Percentiles rank a stretch among this genome's conserved stretches.
phyloP scores from a whole-genome alignment of 2,113 vertebrate species.

The Polyodon spathula region DNA sequence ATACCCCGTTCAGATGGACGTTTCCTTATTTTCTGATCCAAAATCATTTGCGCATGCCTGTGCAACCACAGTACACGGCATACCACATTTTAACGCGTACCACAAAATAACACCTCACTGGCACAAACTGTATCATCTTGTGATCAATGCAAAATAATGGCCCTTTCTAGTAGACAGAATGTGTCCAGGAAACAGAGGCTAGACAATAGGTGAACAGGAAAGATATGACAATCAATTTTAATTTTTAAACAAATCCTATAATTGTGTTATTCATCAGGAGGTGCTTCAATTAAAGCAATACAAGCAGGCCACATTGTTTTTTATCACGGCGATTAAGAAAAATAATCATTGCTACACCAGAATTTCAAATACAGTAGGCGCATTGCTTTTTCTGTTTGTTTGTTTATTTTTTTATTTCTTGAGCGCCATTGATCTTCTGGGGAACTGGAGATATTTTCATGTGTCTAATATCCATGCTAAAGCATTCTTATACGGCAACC shows the following conservation, averaged over 20 bases:
- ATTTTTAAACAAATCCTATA: slow-evolving; percentile 9
- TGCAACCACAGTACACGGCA: no score
- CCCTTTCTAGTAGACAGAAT: not conserved
- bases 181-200: not conserved
- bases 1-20: no score
- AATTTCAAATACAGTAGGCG: not conserved
- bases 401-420: slow-evolving; percentile 10
- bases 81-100: no score
- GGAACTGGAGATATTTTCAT: not conserved
- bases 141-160: slow-evolving; percentile 8
- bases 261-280: slow-evolving; percentile 10
- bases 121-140: slow-evolving; percentile 8
- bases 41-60: no score
- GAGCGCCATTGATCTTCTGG: slow-evolving; percentile 1
- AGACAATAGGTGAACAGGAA: not conserved
- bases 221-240: slow-evolving; percentile 7
- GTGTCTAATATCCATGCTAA: not conserved
- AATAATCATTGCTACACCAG: not conserved
- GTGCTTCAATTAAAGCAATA: slow-evolving; percentile 11
- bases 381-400: slow-evolving; percentile 5
- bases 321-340: slow-evolving; percentile 8
- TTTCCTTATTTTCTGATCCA: no score
- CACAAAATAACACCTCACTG: no score
- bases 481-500: not conserved
- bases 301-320: not conserved